Evolutionary conservation across 2,888 invertebrate genomes (phyloP).

Genomic region (Agrochola macilenta): DNA sequence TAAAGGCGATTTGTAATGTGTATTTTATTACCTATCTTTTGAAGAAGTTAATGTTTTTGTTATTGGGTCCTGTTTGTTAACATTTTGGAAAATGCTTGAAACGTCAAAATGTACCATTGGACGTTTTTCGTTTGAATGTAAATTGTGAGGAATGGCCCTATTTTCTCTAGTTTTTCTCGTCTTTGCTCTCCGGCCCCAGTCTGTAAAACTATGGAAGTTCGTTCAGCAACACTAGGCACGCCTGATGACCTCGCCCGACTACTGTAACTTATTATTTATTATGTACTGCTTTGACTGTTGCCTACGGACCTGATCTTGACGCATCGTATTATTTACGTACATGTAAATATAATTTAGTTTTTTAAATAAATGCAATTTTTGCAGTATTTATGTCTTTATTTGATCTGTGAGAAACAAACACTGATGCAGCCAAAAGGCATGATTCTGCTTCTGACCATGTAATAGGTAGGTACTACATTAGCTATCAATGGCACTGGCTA

Average conservation of each 20-base stretch:
- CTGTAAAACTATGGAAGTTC: constrained; percentile 63
- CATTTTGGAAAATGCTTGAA: constrained; percentile 5
- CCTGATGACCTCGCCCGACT: constrained; percentile 75
- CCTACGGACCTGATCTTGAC: constrained; percentile 89
- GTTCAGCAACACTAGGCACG: constrained; percentile 74
- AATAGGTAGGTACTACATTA: neutral
- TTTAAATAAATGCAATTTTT: constrained; percentile 87
- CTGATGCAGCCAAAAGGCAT: neutral
- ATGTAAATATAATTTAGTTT: constrained; percentile 87
- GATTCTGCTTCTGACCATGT: neutral
- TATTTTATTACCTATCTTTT: constrained; percentile 43
- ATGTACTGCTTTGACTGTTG: constrained; percentile 89
- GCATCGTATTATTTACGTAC: constrained; percentile 86
- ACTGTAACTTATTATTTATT: constrained; percentile 74
- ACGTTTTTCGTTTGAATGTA: constrained; percentile 34
- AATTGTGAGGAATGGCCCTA: constrained; percentile 10
- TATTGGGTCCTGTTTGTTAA: constrained; percentile 32
- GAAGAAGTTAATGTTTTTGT: constrained; percentile 54
- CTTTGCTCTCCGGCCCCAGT: constrained; percentile 72
- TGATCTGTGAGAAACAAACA: neutral
- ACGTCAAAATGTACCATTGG: constrained; percentile 61
- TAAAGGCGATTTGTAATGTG: constrained; percentile 62
- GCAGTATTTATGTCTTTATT: constrained; percentile 70
- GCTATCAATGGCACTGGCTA: too few relatives aligned
- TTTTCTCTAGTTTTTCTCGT: constrained; percentile 51